Evolutionary conservation across 92 coral and sea anemone species (phyloP), one percentile per base, ranked within the genome.

Genomic region (Bergia sp.): DNA sequence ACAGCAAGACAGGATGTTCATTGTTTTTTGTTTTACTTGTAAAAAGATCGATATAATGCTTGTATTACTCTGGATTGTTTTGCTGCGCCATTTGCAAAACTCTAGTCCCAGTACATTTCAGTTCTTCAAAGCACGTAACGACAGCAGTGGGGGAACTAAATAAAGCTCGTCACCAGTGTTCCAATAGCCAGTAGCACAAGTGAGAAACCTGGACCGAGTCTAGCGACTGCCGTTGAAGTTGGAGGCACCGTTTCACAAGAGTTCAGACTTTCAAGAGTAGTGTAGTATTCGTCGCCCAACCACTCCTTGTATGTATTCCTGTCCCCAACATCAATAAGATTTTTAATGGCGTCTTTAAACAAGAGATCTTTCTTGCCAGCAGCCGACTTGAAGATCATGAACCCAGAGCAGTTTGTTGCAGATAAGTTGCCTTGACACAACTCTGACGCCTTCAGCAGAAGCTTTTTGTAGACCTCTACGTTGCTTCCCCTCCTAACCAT

Each of bases 261-360:
- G 53, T 37, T 43, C 40, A 84, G 15, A 47, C 79, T 79, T 8
- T 37, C 5, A 53, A 84, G 2, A 10, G 44, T 73, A 4, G 50
- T 71, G 42, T 44, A 29, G 87, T 84, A 84, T 0, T 16, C 13
- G 0, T 50, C 53, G 15, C 90, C 92, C 87, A 92, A 89, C 77
- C 76, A 92, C 40, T 38, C 43, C 29, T 39, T 0, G 73, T 67
- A 86, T 18, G 92, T 67, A 43, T 92, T 20, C 72, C 45, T 91
- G 0, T 37, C 81, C 42, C 79, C 85, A 45, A 89, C 92, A 66
- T 50, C 79, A 10, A 69, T 39, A 23, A 92, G 88, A 9, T 37
- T 37, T 39, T 86, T 66, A n/a, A 92, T 89, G n/a, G 94, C 89
- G 38, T 92, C 94, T 37, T 90, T 86, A 82, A 92, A 92, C 53